Evolutionary conservation across 1,140 invertebrate species (phyloP).

Genomic region (Zeugodacus cucurbitae): DNA sequence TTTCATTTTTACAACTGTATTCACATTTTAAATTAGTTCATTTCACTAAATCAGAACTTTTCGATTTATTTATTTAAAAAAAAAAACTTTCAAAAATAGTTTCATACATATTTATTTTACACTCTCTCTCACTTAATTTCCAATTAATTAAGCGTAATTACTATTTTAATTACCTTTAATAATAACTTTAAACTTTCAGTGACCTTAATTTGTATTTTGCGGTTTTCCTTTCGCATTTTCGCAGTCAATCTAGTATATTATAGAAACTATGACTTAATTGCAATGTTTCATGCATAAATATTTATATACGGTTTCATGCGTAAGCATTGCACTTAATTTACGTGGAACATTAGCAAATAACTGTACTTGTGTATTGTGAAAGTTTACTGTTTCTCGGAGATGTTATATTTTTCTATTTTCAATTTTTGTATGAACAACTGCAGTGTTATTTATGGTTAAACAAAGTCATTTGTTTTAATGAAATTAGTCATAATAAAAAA

Average conservation of each 20-base stretch:
- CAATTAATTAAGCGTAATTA: neutral
- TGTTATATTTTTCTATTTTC: neutral
- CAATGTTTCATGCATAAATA: neutral
- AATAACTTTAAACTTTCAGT: constrained; percentile 16
- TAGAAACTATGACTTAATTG: neutral
- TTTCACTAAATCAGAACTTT: too few species aligned
- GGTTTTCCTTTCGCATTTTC: constrained; percentile 2
- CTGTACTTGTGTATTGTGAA: constrained; percentile 16
- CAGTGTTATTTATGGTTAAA: too few species aligned
- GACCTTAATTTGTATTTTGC: neutral
- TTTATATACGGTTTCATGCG: neutral
- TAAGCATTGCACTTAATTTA: neutral
- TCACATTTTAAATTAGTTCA: too few species aligned
- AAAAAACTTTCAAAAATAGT: too few species aligned
- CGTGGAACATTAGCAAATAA: neutral
- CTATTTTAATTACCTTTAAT: neutral
- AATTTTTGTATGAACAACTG: neutral
- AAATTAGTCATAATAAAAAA: too few species aligned
- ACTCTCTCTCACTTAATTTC: too few species aligned
- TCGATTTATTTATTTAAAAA: too few species aligned
- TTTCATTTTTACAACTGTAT: too few species aligned
- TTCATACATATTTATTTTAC: too few species aligned
- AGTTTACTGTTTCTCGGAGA: neutral
- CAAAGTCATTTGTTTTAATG: too few species aligned
- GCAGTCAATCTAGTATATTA: too few species aligned